phyloP scores from a whole-genome alignment of 2,113 vertebrate species.

The Morone chrysops region DNA sequence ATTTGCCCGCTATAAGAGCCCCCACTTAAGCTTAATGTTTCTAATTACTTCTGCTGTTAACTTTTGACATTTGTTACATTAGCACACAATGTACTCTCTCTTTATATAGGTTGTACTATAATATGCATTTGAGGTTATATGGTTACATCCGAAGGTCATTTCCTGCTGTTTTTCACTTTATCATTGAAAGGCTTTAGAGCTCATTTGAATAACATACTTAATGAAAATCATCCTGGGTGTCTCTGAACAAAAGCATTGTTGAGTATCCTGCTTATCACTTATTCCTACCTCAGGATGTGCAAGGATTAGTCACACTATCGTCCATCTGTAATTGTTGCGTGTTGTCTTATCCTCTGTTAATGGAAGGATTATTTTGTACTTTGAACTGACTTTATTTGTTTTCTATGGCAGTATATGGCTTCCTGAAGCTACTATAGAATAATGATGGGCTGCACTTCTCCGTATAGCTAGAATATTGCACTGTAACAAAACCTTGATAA shows the following conservation, averaged over 20 bases:
- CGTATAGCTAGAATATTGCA: background rate
- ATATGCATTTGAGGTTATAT: background rate
- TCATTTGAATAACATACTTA: background rate
- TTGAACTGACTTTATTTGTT: slow-evolving; percentile 33
- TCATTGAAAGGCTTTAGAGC: background rate
- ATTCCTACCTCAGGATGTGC: slow-evolving; percentile 43
- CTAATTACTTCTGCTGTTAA: background rate
- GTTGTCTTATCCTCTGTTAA: slow-evolving; percentile 54
- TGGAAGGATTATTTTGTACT: slow-evolving; percentile 50
- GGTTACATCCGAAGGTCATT: slow-evolving; percentile 1
- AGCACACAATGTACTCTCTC: background rate
- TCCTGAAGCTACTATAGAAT: background rate
- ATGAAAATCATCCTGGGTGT: background rate
- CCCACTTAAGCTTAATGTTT: too few relatives aligned
- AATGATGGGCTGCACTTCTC: slow-evolving; percentile 11
- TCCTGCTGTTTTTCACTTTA: background rate
- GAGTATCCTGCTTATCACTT: slow-evolving; percentile 33
- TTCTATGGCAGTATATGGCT: slow-evolving; percentile 4
- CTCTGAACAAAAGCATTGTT: slow-evolving; percentile 11
- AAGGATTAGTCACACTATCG: slow-evolving; percentile 65
- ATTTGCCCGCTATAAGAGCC: too few relatives aligned
- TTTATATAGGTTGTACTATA: too few relatives aligned
- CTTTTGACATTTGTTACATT: background rate
- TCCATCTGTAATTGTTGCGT: slow-evolving; percentile 58
- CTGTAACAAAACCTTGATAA: slow-evolving; percentile 25